Base-by-base conservation (phyloP, 2,113 vertebrate genomes). In the Delphinus delphis region DNA sequence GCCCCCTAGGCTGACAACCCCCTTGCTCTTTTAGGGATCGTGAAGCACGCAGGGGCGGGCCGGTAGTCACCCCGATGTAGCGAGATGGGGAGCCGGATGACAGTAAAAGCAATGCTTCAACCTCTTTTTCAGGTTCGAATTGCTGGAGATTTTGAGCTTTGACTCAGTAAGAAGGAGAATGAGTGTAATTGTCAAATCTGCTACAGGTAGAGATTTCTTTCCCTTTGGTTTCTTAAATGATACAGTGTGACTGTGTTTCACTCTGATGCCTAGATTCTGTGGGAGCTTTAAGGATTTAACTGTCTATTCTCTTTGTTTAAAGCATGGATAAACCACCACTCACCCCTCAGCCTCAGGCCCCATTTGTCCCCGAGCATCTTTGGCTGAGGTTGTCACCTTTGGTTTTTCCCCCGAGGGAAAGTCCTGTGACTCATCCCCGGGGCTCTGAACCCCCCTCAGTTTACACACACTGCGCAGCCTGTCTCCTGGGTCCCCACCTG, bases 101-200 rank as follows among this genome's bases (percentile, higher is more conserved):
- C 74, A 3, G 9, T 68, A 10, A 92, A 31, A 26, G 41, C 1
- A 7, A 11, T 10, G 1, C 58, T 47, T n/a, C 41, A 10, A 67
- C 76, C 36, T 83, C 23, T 70, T 53, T 65, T 90, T 13, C 97
- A 99, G 99, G 97, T 99, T 99, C 97, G 99, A 99, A 97, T 98
- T 99, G 73, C 83, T 99, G 63, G 99, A 99, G 20, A 98, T 99
- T 96, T 97, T 99, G 97, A 99, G 99, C 67, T 99, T 99, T 84
- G 99, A 99, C 98, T 99, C 99, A 0, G 99, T 99, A 80, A 98
- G 99, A 88, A 99, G 99, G 62, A 98, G 99, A 92, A 99, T 99
- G 99, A 99, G 99, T 36, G 99, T 99, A 8, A 99, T 99, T 0
- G 99, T 99, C 94, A 99, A 98, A 85, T 98, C 99, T 65, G 90